These are phyloP conservation scores for Saccopteryx bilineata DNA, from an alignment of 2,113 vertebrate genomes.

Conservation along the genomic window DNA sequence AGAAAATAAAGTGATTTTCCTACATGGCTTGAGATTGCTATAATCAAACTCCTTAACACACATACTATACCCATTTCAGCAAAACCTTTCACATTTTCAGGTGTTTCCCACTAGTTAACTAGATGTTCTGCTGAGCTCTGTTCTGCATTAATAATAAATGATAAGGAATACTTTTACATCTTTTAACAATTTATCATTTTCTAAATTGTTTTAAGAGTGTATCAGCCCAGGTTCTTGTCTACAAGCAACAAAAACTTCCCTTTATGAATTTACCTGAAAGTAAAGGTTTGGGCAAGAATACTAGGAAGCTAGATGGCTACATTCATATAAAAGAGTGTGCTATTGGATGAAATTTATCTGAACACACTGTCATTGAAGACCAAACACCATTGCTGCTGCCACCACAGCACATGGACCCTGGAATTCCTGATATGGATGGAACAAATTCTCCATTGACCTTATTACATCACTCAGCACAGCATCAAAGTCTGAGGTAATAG, in stretches of 20 bases:
- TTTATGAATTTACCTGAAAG: not conserved
- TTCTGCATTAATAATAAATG: conserved; percentile 1
- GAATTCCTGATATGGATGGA: not conserved
- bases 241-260: not conserved
- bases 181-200: not conserved
- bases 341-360: not conserved
- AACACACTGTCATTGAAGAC: not conserved
- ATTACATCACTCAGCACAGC: not conserved
- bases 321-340: not conserved
- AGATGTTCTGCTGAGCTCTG: not conserved
- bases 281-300: not conserved
- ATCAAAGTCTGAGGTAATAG: not conserved
- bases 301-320: not conserved
- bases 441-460: not conserved
- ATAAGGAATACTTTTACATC: not conserved
- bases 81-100: conserved; percentile 23
- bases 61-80: not conserved
- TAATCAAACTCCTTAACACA: conserved; percentile 43
- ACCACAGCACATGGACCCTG: not conserved
- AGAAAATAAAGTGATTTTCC: conserved; percentile 46
- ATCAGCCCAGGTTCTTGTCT: not conserved
- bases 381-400: not conserved
- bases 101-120: not conserved
- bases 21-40: conserved; percentile 20
- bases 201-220: conserved; percentile 8